Conservation (phyloP, 2,888 invertebrate species). For the Caradrina kadenii region DNA sequence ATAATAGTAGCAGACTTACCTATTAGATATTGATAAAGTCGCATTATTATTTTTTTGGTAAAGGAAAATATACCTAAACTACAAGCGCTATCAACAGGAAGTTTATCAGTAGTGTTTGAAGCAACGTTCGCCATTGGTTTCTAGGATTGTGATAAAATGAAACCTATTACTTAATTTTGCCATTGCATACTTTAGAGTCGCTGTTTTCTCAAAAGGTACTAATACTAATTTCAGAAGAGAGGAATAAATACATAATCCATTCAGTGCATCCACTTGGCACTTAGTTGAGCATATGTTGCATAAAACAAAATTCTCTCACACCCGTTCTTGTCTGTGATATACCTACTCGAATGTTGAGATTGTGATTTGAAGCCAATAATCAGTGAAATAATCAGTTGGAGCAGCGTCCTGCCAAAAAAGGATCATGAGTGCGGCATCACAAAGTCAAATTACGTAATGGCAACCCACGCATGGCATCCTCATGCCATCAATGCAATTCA, state of each 20-base stretch:
- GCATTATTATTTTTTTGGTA: slow-evolving; percentile 38
- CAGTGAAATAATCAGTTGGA: too few species aligned
- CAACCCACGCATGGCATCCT: too few species aligned
- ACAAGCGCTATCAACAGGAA: slow-evolving; percentile 55
- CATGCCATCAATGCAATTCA: too few species aligned
- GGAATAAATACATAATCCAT: too few species aligned
- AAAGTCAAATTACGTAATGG: too few species aligned
- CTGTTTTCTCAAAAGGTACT: slow-evolving; percentile 1
- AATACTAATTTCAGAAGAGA: background rate
- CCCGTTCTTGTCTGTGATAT: too few species aligned
- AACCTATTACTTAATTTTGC: slow-evolving; percentile 19
- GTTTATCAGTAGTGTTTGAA: slow-evolving; percentile 50
- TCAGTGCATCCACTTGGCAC: background rate
- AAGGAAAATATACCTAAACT: slow-evolving; percentile 49
- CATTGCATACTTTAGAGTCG: background rate
- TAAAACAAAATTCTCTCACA: too few species aligned
- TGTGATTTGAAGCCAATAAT: too few species aligned
- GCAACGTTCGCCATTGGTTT: slow-evolving; percentile 33
- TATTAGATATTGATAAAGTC: slow-evolving; percentile 11
- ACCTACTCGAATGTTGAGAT: too few species aligned
- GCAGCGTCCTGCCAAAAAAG: too few species aligned
- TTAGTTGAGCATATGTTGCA: background rate
- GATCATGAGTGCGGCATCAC: too few species aligned
- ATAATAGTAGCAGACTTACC: slow-evolving; percentile 18
- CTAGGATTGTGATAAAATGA: slow-evolving; percentile 26